Conservation (phyloP, 2,797 vertebrate species). For the Mastacembelus armatus region DNA sequence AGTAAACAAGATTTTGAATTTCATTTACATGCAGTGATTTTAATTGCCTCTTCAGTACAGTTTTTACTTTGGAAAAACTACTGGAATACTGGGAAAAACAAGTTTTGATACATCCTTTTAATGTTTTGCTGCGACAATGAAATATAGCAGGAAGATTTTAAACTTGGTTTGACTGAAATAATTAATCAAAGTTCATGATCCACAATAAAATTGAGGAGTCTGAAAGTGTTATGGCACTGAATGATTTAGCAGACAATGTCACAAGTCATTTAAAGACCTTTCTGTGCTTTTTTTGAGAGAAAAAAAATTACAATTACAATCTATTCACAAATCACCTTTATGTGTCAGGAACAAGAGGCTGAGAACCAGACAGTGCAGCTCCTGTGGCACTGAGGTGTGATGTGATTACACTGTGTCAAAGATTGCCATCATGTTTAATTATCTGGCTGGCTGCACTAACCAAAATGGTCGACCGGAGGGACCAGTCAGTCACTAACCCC, state of each 20-base stretch:
- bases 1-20: constrained; percentile 5
- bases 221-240: constrained; percentile 17
- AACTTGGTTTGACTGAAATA: constrained; percentile 32
- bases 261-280: constrained; percentile 15
- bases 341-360: constrained; percentile 42
- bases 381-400: constrained; percentile 67
- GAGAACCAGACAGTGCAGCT: constrained; percentile 59
- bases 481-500: constrained; percentile 46
- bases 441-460: constrained; percentile 77
- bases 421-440: constrained; percentile 80
- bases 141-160: constrained; percentile 13
- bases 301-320: constrained; percentile 27
- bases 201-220: background rate
- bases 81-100: background rate
- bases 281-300: constrained; percentile 3
- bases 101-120: no score
- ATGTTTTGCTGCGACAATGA: constrained; percentile 14
- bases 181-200: constrained; percentile 35
- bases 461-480: constrained; percentile 69
- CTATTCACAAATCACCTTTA: constrained; percentile 21
- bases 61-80: constrained; percentile 33
- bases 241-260: constrained; percentile 30
- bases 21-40: background rate
- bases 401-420: constrained; percentile 75
- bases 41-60: constrained; percentile 1